Evolutionary conservation across 2,888 invertebrate species (phyloP), one percentile per base, ranked within the genome.

Genomic region (Cosmia trapezina): DNA sequence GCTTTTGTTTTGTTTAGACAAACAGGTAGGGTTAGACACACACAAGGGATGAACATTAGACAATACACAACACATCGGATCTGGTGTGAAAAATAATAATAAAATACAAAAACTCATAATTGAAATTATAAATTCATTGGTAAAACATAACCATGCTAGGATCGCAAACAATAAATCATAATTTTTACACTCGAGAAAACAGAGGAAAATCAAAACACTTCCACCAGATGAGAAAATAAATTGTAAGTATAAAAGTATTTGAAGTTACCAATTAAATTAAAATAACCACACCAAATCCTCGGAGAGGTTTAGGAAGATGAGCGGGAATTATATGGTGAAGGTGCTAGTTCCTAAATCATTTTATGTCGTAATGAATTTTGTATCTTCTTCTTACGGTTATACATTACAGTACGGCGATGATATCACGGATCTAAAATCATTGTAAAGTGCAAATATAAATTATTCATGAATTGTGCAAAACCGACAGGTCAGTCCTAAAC

Each of bases 1-100:
- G 95, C 93, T 90, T 94, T 94, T 92, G 87, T 93, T 94, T 94
- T 90, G 87, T 94, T 95, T 89, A 94, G 94, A 96, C 96, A 96
- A 95, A 96, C 95, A 95, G 96, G 96, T 95, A 93, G 96, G 97
- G 97, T 97, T 95, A 97, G 97, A 98, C 98, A 98, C 97, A 98
- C 98, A 98, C 98, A 98, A 97, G 97, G 98, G 98, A 97, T 97
- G 96, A 97, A 98, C 97, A 98, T 97, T 98, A 98, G 98, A 98
- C 98, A 98, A 98, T 98, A 98, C 98, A 98, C 98, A 98, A 96
- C 95, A 96, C 96, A 95, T 95, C 95, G 94, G 95, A 95, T 96
- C 96, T 96, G 96, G 96, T 96, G 96, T 95, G 96, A 96, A 95
- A 95, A 94, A 91, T 91, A 94, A 82, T 64, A 80, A 65, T 61